Percentiles rank a stretch among this genome's conserved stretches.
Evolutionary conservation across 30 jellyfish, hydroid and myxozoan genomes (phyloP).

Genomic region (Clytia hemisphaerica): DNA sequence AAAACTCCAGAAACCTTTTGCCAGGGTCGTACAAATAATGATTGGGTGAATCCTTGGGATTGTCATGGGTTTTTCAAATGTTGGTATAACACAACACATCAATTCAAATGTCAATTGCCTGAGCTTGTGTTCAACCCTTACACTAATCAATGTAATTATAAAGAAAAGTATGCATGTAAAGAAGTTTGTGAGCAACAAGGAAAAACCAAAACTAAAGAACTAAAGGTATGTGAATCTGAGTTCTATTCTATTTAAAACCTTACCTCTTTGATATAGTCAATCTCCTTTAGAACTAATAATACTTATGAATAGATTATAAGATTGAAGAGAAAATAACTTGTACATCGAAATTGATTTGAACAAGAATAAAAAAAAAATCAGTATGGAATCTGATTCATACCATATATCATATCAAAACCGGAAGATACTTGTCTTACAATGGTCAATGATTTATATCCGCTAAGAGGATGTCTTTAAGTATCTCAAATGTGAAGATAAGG

Average conservation of each 20-base stretch:
- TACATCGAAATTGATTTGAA: too few relatives aligned
- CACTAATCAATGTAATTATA: conserved; percentile 55
- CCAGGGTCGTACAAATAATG: conserved; percentile 48
- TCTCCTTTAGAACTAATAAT: too few relatives aligned
- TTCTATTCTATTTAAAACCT: too few relatives aligned
- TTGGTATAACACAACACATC: conserved; percentile 27
- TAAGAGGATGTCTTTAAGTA: conserved; percentile 43
- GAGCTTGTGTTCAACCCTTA: conserved; percentile 58
- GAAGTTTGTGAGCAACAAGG: too few relatives aligned
- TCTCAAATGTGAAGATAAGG: conserved; percentile 36
- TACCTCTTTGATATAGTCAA: too few relatives aligned
- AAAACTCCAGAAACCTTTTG: conserved; percentile 36
- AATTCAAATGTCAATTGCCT: conserved; percentile 41
- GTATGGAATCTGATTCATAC: too few relatives aligned
- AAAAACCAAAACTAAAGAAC: too few relatives aligned
- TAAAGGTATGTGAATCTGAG: too few relatives aligned
- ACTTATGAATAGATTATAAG: too few relatives aligned
- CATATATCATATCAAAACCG: too few relatives aligned
- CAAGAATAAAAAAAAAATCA: too few relatives aligned
- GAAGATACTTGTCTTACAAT: conserved; percentile 33
- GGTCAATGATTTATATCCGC: conserved; percentile 27
- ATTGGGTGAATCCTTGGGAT: conserved; percentile 71
- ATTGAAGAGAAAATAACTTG: too few relatives aligned
- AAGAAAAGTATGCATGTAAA: conserved; percentile 34
- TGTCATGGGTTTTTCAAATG: conserved; percentile 78